Evolutionary conservation across 2,797 vertebrate genomes (phyloP).

Genomic region (Discoglossus pictus): DNA sequence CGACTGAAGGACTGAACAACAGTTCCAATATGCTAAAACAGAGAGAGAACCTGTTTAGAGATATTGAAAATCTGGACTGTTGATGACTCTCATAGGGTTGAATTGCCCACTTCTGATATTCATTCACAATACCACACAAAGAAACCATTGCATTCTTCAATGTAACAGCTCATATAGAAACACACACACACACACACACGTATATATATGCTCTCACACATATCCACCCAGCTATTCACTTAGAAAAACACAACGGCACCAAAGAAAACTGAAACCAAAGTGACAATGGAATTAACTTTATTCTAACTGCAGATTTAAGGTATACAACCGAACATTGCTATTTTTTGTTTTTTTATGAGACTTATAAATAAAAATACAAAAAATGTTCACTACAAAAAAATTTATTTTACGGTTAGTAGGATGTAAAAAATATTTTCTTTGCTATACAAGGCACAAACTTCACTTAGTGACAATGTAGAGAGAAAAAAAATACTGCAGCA

Average conservation of each 20-base stretch:
- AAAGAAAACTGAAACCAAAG: conserved; percentile 45
- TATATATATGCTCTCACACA: neutral
- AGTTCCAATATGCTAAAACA: too few species aligned
- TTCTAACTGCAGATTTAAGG: conserved; percentile 97
- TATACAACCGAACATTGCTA: conserved; percentile 97
- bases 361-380: conserved; percentile 98
- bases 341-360: conserved; percentile 84
- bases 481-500: conserved; percentile 98
- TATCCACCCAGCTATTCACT: neutral
- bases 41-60: too few species aligned
- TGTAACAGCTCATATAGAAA: too few species aligned
- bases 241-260: conserved; percentile 24
- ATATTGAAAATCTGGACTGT: too few species aligned
- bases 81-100: too few species aligned
- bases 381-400: conserved; percentile 94
- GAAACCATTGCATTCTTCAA: too few species aligned
- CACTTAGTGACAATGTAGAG: conserved; percentile 98
- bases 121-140: too few species aligned
- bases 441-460: conserved; percentile 98
- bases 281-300: conserved; percentile 88
- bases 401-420: conserved; percentile 90
- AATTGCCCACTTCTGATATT: too few species aligned
- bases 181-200: neutral
- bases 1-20: too few species aligned
- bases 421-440: conserved; percentile 95